These are phyloP conservation scores for Oostethus manadensis DNA, from an alignment of 2,113 vertebrate species.

Conservation along the genomic window DNA sequence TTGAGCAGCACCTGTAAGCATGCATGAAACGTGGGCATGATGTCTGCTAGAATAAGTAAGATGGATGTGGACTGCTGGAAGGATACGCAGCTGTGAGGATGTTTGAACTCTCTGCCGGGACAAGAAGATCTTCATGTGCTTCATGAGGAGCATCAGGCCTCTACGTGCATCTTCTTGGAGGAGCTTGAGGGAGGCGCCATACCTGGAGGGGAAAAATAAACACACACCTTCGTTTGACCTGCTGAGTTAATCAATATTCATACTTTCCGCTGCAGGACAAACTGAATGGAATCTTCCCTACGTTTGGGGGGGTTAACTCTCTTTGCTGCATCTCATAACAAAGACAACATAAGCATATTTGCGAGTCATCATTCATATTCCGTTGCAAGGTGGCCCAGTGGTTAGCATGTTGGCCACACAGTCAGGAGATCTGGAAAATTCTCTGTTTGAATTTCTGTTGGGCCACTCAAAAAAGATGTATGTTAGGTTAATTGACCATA, in stretches of 20 bases:
- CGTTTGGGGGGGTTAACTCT: not conserved
- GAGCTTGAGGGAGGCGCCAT: conserved; percentile 78
- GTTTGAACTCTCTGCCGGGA: conserved; percentile 70
- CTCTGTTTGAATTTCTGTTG: too few relatives aligned
- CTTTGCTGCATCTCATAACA: not conserved
- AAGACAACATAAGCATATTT: not conserved
- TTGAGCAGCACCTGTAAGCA: too few relatives aligned
- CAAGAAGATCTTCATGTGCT: conserved; percentile 77
- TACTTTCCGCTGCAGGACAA: not conserved
- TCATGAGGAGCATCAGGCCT: conserved; percentile 74
- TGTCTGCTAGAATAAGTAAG: too few relatives aligned
- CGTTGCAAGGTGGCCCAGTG: too few relatives aligned
- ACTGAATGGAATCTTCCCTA: not conserved
- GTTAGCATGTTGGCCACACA: too few relatives aligned
- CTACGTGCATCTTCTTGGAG: conserved; percentile 70
- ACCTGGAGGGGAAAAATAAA: conserved; percentile 64
- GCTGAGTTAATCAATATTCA: not conserved
- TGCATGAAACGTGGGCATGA: too few relatives aligned
- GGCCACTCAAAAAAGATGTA: too few relatives aligned
- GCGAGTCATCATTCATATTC: too few relatives aligned
- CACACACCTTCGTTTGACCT: not conserved
- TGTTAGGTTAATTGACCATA: too few relatives aligned
- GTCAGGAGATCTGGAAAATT: too few relatives aligned
- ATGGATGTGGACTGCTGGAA: conserved; percentile 39
- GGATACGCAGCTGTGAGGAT: conserved; percentile 82